Percentiles rank a stretch among this genome's conserved stretches.
phyloP scores from a whole-genome alignment of 2,113 vertebrate genomes.

The Speoplatyrhinus poulsoni region DNA sequence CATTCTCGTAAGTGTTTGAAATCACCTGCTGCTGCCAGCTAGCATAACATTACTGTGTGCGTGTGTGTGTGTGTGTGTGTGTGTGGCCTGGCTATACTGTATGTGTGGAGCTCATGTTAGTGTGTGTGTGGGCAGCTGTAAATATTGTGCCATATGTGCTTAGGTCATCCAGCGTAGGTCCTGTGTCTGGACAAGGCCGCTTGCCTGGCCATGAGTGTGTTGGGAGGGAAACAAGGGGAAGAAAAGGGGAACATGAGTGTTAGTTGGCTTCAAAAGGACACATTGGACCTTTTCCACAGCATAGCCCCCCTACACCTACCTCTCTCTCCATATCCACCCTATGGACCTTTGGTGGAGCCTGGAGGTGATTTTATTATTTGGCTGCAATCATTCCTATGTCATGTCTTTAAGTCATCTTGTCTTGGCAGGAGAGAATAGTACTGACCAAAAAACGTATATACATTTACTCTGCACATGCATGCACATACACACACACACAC shows the following conservation, averaged over 20 bases:
- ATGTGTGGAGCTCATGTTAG: no score
- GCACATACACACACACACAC: slow-evolving; percentile 1
- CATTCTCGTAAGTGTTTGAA: slow-evolving; percentile 52
- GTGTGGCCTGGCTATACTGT: no score
- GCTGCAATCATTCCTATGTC: slow-evolving; percentile 35
- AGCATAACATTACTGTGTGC: slow-evolving; percentile 29
- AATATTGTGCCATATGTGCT: no score
- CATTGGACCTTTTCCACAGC: slow-evolving; percentile 32
- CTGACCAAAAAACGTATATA: background rate
- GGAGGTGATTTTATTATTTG: slow-evolving; percentile 30
- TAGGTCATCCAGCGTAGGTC: slow-evolving; percentile 28
- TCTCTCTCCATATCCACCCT: background rate
- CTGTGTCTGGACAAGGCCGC: slow-evolving; percentile 8
- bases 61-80: slow-evolving; percentile 20
- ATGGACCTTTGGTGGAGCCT: slow-evolving; percentile 28
- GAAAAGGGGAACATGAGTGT: slow-evolving; percentile 29
- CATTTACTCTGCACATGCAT: background rate
- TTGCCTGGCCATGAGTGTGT: slow-evolving; percentile 42
- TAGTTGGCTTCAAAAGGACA: slow-evolving; percentile 11
- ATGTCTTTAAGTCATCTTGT: no score
- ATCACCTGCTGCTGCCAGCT: slow-evolving; percentile 62
- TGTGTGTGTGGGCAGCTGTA: no score
- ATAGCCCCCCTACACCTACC: background rate
- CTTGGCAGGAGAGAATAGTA: no score
- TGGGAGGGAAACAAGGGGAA: slow-evolving; percentile 35